Evolutionary conservation across 2,797 vertebrate species (phyloP).

Genomic region (Trachops cirrhosus): DNA sequence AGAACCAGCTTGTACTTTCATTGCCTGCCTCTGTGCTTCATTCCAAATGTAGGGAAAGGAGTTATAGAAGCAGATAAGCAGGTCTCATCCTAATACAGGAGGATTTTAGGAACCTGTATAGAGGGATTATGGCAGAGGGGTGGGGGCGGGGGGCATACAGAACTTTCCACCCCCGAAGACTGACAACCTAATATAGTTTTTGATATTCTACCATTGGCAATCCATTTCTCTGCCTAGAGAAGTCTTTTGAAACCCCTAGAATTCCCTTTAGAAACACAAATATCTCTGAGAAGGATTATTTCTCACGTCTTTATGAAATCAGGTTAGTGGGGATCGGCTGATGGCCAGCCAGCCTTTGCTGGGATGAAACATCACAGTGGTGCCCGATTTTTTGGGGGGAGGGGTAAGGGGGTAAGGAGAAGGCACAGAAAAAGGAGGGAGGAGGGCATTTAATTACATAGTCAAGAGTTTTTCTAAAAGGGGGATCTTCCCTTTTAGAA

Average conservation of each 20-base stretch:
- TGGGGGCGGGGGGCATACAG: neutral
- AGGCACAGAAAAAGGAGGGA: neutral
- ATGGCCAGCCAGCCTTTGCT: neutral
- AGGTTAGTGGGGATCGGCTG: neutral
- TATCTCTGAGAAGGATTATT: neutral
- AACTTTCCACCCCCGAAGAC: neutral
- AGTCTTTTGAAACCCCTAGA: neutral
- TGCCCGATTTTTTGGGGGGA: neutral
- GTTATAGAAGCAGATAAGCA: neutral
- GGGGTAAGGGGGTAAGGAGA: neutral
- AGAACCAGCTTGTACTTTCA: neutral
- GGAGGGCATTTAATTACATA: neutral
- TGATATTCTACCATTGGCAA: neutral
- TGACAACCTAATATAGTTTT: neutral
- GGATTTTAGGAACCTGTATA: neutral
- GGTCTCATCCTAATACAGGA: neutral
- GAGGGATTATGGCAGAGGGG: no score
- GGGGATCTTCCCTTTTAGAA: neutral
- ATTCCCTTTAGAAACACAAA: conserved; percentile 19
- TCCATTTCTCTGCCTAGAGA: neutral
- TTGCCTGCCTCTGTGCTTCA: neutral
- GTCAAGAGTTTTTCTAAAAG: neutral
- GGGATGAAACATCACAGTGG: neutral
- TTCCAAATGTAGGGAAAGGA: neutral
- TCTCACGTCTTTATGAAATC: neutral